Evolutionary conservation across 2,113 vertebrate genomes (phyloP), one percentile per base, ranked within the genome.

Genomic region (Manacus vitellinus): DNA sequence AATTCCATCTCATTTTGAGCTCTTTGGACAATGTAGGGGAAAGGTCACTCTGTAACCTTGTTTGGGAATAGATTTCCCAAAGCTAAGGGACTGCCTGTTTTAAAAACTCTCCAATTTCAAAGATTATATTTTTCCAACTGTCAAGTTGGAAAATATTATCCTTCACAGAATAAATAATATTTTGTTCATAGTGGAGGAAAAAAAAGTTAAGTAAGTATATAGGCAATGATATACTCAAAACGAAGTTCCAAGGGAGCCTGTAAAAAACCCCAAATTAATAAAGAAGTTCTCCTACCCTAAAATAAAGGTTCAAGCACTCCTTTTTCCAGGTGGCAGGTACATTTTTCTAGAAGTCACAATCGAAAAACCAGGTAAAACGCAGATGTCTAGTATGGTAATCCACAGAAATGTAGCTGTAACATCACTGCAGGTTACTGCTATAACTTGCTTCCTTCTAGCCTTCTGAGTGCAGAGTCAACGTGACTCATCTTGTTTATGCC

Each of bases 181-280:
- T 80, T 87, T 62, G 9, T 23, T 92, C 28, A 52, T 37, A 15
- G 20, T n/a, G 5, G 3, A 76, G 25, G 37, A 8, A 79, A 82
- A 59, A 72, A 72, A 62, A 65, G 2, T 33, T 27, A 74, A 44
- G 24, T 25, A 77, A 46, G 30, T 33, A n/a, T 54, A n/a, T 46
- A n/a, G 20, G 11, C 22, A 79, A 59, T 10, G 1, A 70, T 51
- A 74, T 46, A 9, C 14, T 49, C 46, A 84, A 83, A 92, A 73
- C 15, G 16, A 79, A 56, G 9, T 54, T 73, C 39, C 12, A 65
- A 76, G 21, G 2, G 8, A 72, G 5, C 47, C 51, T 35, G 3
- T 27, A 35, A 85, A 63, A 70, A 44, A 51, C 0, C 1, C 0
- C 4, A 37, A 71, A 41, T 9, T 4, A 90, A 17, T 6, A 30